Base-by-base conservation (phyloP, 2,888 invertebrate species). In the Lepidocyrtoides sp. region DNA sequence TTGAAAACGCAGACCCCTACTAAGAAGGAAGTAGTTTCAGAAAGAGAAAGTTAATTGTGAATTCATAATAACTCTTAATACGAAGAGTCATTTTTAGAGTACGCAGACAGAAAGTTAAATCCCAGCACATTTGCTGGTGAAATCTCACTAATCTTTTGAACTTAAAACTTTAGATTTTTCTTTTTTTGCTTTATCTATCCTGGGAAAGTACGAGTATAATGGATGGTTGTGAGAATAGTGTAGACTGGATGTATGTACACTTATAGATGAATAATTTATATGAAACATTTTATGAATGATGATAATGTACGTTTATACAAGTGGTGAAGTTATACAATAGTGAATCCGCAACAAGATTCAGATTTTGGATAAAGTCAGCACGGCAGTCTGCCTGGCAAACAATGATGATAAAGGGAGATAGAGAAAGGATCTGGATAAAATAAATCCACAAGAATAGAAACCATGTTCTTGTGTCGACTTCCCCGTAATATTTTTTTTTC, bases 91-190 rank as follows among this genome's bases (percentile, higher is more conserved):
- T 32, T 51, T n/a, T 32, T 36, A 36, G 2, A 36, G 7, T 4
- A 36, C 2, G 36, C 2, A n/a, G 60, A 32, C 29, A 51, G 54
- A 85, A 91, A 91, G 91, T 91, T 91, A 91, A 90, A 86, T 86
- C 85, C 81, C 81, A 72, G 7, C 85, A 91, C 69, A 91, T 85
- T 91, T 86, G 72, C 75, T 81, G 81, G 81, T 91, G 91, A 91
- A 86, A 91, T 91, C n/a, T n/a, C n/a, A n/a, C 79, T 85, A 90
- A 90, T 12, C 26, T 26, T 20, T 60, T 3, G 7, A 26, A 60
- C 20, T 10, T 17, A 26, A 26, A n/a, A n/a, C n/a, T 36, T 7
- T 36, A 36, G 36, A 36, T 36, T n/a, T n/a, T n/a, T n/a, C n/a
- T n/a, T n/a, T n/a, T n/a, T n/a, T n/a, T n/a, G n/a, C n/a, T n/a